phyloP scores from a whole-genome alignment of 2,888 invertebrate species.

The Ormia ochracea region DNA sequence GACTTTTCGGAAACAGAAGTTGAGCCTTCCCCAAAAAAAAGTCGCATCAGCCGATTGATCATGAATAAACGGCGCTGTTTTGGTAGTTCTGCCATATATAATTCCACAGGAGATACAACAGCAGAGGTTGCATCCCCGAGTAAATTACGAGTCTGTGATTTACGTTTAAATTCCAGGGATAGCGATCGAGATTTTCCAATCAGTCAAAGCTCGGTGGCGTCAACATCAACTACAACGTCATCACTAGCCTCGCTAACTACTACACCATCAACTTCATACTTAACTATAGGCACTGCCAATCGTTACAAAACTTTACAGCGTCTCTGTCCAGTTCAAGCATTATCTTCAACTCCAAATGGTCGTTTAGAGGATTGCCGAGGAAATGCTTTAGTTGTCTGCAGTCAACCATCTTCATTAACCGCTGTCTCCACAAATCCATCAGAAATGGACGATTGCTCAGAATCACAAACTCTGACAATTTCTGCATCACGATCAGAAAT shows the following conservation, averaged over 20 bases:
- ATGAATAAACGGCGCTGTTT: slow-evolving; percentile 78
- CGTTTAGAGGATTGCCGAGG: slow-evolving; percentile 66
- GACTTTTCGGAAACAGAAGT: slow-evolving; percentile 83
- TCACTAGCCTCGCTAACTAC: slow-evolving; percentile 50
- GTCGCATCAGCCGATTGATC: slow-evolving; percentile 76
- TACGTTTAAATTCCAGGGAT: slow-evolving; percentile 82
- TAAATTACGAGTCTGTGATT: slow-evolving; percentile 82
- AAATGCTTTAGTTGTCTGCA: slow-evolving; percentile 62
- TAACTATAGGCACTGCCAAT: slow-evolving; percentile 21
- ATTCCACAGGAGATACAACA: slow-evolving; percentile 66
- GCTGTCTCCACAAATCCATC: slow-evolving; percentile 71
- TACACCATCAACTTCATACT: slow-evolving; percentile 30
- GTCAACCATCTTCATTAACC: slow-evolving; percentile 65
- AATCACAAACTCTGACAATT: slow-evolving; percentile 65
- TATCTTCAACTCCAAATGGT: slow-evolving; percentile 68
- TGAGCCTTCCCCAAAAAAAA: slow-evolving; percentile 87
- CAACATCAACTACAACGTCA: slow-evolving; percentile 56
- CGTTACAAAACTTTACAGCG: slow-evolving; percentile 40
- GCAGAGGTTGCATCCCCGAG: slow-evolving; percentile 82
- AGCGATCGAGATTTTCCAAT: slow-evolving; percentile 77
- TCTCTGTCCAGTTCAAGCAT: slow-evolving; percentile 68
- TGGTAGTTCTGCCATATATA: slow-evolving; percentile 64
- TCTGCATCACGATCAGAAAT: neutral
- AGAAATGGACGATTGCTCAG: slow-evolving; percentile 70
- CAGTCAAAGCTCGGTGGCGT: slow-evolving; percentile 26